A percentile compares a stretch with the other conserved stretches of the same genome.
These are phyloP conservation scores for Margaritifera margaritifera DNA, from an alignment of 2,888 invertebrate genomes.

Conservation along the genomic window DNA sequence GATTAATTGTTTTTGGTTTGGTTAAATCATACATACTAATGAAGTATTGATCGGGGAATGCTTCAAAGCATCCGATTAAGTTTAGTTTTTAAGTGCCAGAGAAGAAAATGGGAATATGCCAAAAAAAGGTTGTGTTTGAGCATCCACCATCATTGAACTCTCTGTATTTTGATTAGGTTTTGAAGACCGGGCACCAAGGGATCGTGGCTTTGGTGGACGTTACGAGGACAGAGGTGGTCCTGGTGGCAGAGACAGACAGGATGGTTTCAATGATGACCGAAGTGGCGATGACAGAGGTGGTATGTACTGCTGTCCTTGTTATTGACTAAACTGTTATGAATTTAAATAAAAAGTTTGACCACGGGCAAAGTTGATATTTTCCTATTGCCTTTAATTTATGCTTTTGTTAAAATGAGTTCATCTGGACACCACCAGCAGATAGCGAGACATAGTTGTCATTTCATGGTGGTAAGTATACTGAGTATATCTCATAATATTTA, in stretches of 20 bases:
- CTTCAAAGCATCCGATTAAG: no score
- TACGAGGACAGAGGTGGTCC: constrained; percentile 25
- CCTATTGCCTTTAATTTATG: no score
- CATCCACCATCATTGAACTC: background rate
- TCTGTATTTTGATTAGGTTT: background rate
- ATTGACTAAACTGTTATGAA: background rate
- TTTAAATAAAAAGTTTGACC: no score
- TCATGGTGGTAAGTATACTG: no score
- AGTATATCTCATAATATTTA: no score
- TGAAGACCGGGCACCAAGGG: background rate
- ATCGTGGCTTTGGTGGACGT: constrained; percentile 16
- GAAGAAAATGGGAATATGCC: background rate
- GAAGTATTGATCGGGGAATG: no score
- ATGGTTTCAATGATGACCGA: constrained; percentile 8
- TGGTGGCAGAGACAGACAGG: constrained; percentile 27
- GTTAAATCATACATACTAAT: no score
- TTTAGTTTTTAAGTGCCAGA: background rate
- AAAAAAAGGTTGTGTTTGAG: background rate
- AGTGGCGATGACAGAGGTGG: constrained; percentile 3
- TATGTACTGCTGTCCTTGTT: background rate
- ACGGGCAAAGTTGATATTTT: no score
- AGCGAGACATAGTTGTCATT: no score
- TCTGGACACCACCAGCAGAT: no score
- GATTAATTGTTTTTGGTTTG: no score
- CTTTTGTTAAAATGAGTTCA: no score